Base-by-base conservation (phyloP, 2,888 invertebrate species). In the Oscheius sp. region DNA sequence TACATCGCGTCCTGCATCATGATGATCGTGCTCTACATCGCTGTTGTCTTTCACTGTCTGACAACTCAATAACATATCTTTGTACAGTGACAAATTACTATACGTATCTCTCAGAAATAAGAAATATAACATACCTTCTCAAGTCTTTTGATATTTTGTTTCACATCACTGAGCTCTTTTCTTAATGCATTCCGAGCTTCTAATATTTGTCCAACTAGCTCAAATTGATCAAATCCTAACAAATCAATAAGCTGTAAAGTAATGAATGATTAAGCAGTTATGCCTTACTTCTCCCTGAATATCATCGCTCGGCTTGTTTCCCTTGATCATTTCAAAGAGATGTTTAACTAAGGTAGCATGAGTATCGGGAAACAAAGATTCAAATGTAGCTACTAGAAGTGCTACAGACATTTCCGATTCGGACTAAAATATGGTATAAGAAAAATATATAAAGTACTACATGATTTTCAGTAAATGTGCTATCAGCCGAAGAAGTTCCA, bases 221-320 rank as follows among this genome's bases (percentile, higher is more conserved):
- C 92, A 86, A 93, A 91, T 80, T 91, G 86, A 77, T 94, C 93
- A 86, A 92, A 94, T 0, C 96, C 96, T 26, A 94, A 89, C 3
- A 95, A 88, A 82, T 96, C 95, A 86, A 94, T 92, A 22, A 96
- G 88, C 87, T 90, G 82, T 67, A 74, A 73, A 8, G 41, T 8
- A 9, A 61, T 12, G 12, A 6, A 41, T 41, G 14, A 17, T 4
- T 17, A 41, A 6, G 4, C 12, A 41, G 4, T 4, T 41, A 20
- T 3, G 3, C 22, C 24, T 9, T 36, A 78, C 65, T 41, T 80
- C 80, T 24, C 62, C 62, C 65, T 80, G 80, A 4, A 80, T 41
- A 33, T 76, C 73, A 9, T 74, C 75, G 33, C 71, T 71, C 2
- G 36, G 20, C 14, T 41, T 47, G 26, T 67, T 47, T 20, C 67